Evolutionary conservation across 1,140 invertebrate genomes (phyloP).

Genomic region (Lepidurus couesii): DNA sequence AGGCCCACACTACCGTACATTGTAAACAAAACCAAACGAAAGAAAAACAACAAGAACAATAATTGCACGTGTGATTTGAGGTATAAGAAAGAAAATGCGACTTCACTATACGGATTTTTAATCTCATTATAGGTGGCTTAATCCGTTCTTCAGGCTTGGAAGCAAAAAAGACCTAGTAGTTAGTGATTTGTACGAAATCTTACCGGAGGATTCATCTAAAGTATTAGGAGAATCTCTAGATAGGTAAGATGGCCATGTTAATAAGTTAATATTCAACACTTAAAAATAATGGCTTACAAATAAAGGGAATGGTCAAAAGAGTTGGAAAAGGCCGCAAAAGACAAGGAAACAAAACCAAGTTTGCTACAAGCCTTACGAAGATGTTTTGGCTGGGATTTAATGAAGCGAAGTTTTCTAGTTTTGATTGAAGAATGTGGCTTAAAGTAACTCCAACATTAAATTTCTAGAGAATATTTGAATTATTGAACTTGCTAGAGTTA

Average conservation of each 20-base stretch:
- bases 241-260: slow-evolving; percentile 44
- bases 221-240: slow-evolving; percentile 53
- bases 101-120: slow-evolving; percentile 2
- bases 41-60: background rate
- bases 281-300: slow-evolving; percentile 29
- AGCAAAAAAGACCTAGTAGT: slow-evolving; percentile 60
- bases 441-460: background rate
- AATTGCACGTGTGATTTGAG: background rate
- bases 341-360: slow-evolving; percentile 45
- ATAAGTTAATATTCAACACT: background rate
- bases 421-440: slow-evolving; percentile 19
- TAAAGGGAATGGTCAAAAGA: slow-evolving; percentile 38
- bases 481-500: slow-evolving; percentile 51
- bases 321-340: slow-evolving; percentile 39
- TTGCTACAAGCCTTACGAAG: slow-evolving; percentile 49
- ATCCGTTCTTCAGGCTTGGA: slow-evolving; percentile 55
- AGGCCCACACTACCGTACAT: no score
- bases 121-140: slow-evolving; percentile 35
- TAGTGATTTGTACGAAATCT: slow-evolving; percentile 60
- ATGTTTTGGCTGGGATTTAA: slow-evolving; percentile 50
- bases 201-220: slow-evolving; percentile 56
- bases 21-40: background rate
- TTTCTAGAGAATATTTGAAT: background rate
- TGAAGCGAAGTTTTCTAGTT: slow-evolving; percentile 48
- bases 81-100: slow-evolving; percentile 31